phyloP scores from a whole-genome alignment of 1,140 invertebrate species.

The Neomicropteryx cornuta region DNA sequence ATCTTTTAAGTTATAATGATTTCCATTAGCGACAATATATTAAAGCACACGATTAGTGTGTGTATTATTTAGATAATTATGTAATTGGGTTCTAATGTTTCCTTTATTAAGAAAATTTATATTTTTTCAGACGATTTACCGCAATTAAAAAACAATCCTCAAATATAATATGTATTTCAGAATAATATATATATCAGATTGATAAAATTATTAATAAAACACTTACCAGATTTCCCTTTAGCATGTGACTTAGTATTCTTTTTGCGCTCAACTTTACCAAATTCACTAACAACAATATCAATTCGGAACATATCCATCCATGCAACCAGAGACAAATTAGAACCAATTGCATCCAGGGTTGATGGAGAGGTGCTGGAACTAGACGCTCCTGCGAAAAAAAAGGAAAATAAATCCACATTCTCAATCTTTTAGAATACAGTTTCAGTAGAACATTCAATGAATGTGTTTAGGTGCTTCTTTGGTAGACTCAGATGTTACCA shows the following conservation, averaged over 20 bases:
- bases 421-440: neutral
- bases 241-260: conserved; percentile 27
- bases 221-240: conserved; percentile 29
- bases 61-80: too few relatives aligned
- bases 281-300: conserved; percentile 87
- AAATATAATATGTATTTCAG: too few relatives aligned
- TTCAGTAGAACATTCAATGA: conserved; percentile 3
- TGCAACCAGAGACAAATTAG: conserved; percentile 79
- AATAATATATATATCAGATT: neutral
- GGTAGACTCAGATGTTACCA: neutral
- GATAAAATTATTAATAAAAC: conserved; percentile 1
- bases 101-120: too few relatives aligned
- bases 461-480: neutral
- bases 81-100: too few relatives aligned
- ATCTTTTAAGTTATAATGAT: conserved; percentile 4
- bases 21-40: too few relatives aligned
- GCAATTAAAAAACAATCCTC: too few relatives aligned
- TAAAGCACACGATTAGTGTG: too few relatives aligned
- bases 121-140: too few relatives aligned
- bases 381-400: conserved; percentile 33
- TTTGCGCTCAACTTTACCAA: conserved; percentile 39
- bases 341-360: conserved; percentile 77
- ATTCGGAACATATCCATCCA: conserved; percentile 80
- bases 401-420: conserved; percentile 4
- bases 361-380: conserved; percentile 37